Evolutionary conservation across 1,140 invertebrate genomes (phyloP), one percentile per base, ranked within the genome.

Genomic region (Drosophila pectinifera): DNA sequence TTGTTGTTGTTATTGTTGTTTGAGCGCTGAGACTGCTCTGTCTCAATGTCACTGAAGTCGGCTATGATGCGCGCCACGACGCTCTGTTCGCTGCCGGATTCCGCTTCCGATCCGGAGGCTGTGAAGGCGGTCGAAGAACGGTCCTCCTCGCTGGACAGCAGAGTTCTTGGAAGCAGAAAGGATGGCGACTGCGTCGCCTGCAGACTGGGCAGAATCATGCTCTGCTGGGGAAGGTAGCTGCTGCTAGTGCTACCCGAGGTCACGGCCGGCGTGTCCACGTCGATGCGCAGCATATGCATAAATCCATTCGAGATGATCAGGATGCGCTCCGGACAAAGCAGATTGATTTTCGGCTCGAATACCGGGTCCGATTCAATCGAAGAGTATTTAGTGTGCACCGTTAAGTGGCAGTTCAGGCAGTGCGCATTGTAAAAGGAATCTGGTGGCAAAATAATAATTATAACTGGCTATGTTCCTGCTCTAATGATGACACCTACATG

Each of bases 301-400:
- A 92, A 91, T 7, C 92, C 91, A 74, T 92, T 92, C 0, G 91
- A 85, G 43, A 92, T 80, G 18, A 92, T 86, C 7, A 92, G 51
- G 43, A 92, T 88, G n/a, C 84, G 76, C 38, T 91, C 88, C 0
- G 91, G 91, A 36, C 91, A 92, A 6, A 92, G 81, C 6, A 92
- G 73, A 72, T 92, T 92, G 16, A 92, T 81, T 31, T 78, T 69
- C 6, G 92, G 90, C 56, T 91, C 78, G 34, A 92, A 92, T 38
- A 68, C 61, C 16, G 86, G 91, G 69, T 92, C 91, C 6, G 91
- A 84, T 76, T 92, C 92, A 14, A 73, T 84, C 8, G 84, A 84
- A 8, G 91, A 90, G 70, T 92, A 92, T 64, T 92, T 92, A 31
- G 91, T 92, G 56, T 92, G 92, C 55, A 92, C 83, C n/a, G 92